Conservation (phyloP, 2,888 invertebrate genomes). For the Pachydiplax longipennis region DNA sequence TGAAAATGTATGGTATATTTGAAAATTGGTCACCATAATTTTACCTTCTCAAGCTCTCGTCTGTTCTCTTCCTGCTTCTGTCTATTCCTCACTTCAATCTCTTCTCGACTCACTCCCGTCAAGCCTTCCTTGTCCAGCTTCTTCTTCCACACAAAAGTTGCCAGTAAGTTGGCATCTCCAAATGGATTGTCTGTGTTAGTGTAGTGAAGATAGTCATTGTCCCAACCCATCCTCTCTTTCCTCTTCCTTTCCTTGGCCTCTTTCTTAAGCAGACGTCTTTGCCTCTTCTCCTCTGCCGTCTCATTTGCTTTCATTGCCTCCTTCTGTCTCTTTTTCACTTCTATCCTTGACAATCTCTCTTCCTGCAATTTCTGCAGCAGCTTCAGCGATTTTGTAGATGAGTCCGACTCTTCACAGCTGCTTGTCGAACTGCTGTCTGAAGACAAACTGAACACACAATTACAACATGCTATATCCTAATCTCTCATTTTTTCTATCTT, state of each 20-base stretch:
- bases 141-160: conserved; percentile 96
- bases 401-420: conserved; percentile 36
- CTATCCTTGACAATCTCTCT: conserved; percentile 70
- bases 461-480: too few relatives aligned
- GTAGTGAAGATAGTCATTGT: conserved; percentile 94
- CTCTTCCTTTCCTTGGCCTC: conserved; percentile 87
- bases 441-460: not conserved
- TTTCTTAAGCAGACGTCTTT: conserved; percentile 86
- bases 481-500: too few relatives aligned
- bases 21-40: too few relatives aligned
- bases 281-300: conserved; percentile 92
- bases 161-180: conserved; percentile 93
- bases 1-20: too few relatives aligned
- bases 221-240: conserved; percentile 96
- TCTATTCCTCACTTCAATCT: conserved; percentile 82
- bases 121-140: conserved; percentile 94
- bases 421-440: not conserved
- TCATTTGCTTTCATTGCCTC: conserved; percentile 86
- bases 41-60: conserved; percentile 87
- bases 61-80: conserved; percentile 91
- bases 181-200: conserved; percentile 99
- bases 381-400: conserved; percentile 57
- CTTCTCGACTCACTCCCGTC: conserved; percentile 76
- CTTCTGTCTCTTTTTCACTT: conserved; percentile 73
- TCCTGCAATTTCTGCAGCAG: conserved; percentile 76